Conservation (phyloP, 2,113 vertebrate genomes). For the Megalops atlanticus region DNA sequence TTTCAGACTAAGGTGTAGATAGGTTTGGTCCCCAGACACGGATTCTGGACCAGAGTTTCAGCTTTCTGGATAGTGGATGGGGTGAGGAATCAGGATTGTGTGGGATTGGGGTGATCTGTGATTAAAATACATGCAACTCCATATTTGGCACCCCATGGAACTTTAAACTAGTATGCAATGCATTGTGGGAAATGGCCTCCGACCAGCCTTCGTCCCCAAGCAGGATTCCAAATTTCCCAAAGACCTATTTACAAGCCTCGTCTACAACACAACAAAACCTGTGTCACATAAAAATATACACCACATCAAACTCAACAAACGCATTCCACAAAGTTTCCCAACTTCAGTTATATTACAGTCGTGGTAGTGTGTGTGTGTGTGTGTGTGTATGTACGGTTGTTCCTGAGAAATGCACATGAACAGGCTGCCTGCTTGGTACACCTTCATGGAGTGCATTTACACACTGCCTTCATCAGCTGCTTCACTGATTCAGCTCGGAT, state of each 20-base stretch:
- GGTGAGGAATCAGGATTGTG: too few relatives aligned
- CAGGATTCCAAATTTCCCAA: background rate
- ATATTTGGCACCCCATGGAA: too few relatives aligned
- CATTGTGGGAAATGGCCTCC: background rate
- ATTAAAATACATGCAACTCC: too few relatives aligned
- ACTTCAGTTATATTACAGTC: background rate
- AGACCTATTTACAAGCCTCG: slow-evolving; percentile 1
- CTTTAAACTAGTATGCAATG: too few relatives aligned
- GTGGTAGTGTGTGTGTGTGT: background rate
- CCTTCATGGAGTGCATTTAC: background rate
- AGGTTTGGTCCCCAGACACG: too few relatives aligned
- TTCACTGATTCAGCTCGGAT: background rate
- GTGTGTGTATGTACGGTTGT: too few relatives aligned
- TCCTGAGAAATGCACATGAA: too few relatives aligned
- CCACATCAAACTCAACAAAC: background rate
- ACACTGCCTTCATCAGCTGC: background rate
- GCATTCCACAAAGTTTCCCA: background rate
- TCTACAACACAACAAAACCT: background rate
- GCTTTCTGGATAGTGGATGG: too few relatives aligned
- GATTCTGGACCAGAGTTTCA: too few relatives aligned
- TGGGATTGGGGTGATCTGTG: too few relatives aligned
- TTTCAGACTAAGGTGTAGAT: too few relatives aligned
- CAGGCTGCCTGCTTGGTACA: background rate
- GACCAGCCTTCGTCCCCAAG: background rate
- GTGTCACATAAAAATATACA: background rate